Percentiles rank a stretch among this genome's conserved stretches.
Evolutionary conservation across 2,113 vertebrate species (phyloP).

Genomic region (Panthera uncia): DNA sequence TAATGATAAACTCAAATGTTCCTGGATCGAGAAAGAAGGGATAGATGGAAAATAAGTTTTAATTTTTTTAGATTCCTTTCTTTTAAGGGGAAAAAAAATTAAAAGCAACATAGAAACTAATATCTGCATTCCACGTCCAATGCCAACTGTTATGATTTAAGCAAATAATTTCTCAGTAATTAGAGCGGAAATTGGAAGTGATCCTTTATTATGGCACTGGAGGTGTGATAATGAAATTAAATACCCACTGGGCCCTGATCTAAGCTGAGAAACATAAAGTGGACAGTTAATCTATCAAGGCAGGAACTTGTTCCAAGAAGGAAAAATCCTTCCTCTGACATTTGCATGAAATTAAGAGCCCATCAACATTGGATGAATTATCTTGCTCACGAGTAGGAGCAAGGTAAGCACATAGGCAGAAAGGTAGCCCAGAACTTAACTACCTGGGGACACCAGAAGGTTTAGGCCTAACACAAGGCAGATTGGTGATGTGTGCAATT

Average conservation of each 20-base stretch:
- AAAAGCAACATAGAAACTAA: conserved; percentile 66
- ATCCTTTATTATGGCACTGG: background rate
- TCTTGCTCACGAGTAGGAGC: conserved; percentile 38
- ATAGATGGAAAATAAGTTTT: conserved; percentile 68
- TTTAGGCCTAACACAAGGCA: background rate
- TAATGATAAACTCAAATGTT: conserved; percentile 79
- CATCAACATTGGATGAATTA: background rate
- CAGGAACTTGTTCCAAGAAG: conserved; percentile 34
- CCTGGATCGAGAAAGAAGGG: conserved; percentile 66
- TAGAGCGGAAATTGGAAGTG: background rate
- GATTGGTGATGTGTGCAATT: accelerated
- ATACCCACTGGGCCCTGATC: background rate
- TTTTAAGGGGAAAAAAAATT: background rate
- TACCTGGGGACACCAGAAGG: background rate
- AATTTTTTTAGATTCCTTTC: conserved; percentile 60
- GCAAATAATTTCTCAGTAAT: conserved; percentile 14
- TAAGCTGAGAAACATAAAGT: conserved; percentile 10
- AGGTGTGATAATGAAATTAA: background rate
- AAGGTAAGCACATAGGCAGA: background rate
- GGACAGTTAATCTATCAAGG: background rate
- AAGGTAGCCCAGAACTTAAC: background rate
- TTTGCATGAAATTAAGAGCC: conserved; percentile 34
- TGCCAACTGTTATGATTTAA: conserved; percentile 42
- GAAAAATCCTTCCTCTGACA: conserved; percentile 20
- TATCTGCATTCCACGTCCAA: conserved; percentile 27